Evolutionary conservation across 2,797 vertebrate genomes (phyloP).

Genomic region (Furcifer pardalis): DNA sequence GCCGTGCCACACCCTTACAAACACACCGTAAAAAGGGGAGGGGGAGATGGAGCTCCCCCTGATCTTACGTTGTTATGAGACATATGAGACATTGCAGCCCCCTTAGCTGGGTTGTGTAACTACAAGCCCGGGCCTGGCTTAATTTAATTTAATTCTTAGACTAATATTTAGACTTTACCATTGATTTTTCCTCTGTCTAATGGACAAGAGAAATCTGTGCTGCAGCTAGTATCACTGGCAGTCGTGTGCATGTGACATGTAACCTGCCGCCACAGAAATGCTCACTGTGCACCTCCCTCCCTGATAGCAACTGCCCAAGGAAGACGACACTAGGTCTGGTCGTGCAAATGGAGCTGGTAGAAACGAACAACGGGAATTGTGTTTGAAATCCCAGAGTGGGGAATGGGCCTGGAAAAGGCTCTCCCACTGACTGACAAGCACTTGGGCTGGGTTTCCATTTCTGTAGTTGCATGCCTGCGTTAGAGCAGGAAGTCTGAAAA

Average conservation of each 20-base stretch:
- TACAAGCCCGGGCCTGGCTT: background rate
- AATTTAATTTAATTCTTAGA: too few species aligned
- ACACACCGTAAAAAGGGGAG: background rate
- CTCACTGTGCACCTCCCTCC: background rate
- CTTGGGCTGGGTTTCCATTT: background rate
- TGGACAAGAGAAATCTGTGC: background rate
- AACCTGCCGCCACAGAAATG: background rate
- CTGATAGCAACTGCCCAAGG: background rate
- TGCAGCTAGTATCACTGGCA: background rate
- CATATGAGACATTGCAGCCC: background rate
- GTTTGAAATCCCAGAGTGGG: background rate
- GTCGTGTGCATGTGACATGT: background rate
- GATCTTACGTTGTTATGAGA: background rate
- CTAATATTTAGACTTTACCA: background rate
- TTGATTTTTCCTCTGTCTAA: background rate
- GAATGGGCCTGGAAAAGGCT: background rate
- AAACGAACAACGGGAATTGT: conserved; percentile 7
- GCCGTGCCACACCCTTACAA: too few species aligned
- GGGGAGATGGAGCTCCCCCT: too few species aligned
- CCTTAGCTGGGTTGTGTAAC: too few species aligned
- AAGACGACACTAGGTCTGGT: background rate
- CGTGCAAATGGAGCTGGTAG: background rate
- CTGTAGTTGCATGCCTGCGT: background rate
- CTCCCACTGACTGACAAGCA: background rate
- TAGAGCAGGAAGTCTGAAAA: background rate